A percentile compares a stretch with the other conserved stretches of the same genome.
These are phyloP conservation scores for Cyclargus thomasi DNA, from an alignment of 1,140 invertebrate genomes.

Conservation along the genomic window DNA sequence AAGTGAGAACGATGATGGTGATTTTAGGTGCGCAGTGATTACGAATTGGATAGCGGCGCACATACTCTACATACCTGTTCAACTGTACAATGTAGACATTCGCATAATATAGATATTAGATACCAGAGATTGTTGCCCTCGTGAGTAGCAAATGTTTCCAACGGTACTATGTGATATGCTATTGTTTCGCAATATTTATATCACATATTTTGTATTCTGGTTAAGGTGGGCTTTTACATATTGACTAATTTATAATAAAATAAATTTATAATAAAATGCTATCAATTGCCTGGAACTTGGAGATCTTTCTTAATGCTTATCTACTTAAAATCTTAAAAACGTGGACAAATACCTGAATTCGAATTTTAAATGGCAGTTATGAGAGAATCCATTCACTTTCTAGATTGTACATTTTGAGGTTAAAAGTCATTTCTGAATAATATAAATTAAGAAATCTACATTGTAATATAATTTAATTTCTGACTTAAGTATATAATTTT, in stretches of 20 bases:
- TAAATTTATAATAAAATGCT: too few species aligned
- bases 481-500: too few species aligned
- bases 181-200: conserved; percentile 13
- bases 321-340: background rate
- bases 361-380: too few species aligned
- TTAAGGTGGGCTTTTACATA: too few species aligned
- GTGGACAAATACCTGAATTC: too few species aligned
- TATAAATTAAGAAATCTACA: too few species aligned
- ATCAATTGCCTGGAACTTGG: background rate
- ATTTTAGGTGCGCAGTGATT: background rate
- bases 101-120: conserved; percentile 21
- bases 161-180: conserved; percentile 3
- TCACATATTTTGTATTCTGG: background rate
- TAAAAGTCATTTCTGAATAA: too few species aligned
- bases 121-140: conserved; percentile 62
- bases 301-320: background rate
- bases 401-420: too few species aligned
- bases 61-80: background rate
- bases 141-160: conserved; percentile 24
- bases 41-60: background rate
- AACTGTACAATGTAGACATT: background rate
- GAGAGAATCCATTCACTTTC: too few species aligned
- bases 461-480: too few species aligned
- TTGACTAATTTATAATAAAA: too few species aligned
- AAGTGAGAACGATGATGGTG: background rate